Evolutionary conservation across 2,113 vertebrate genomes (phyloP), one percentile per base, ranked within the genome.

Genomic region (Grantiella picta): DNA sequence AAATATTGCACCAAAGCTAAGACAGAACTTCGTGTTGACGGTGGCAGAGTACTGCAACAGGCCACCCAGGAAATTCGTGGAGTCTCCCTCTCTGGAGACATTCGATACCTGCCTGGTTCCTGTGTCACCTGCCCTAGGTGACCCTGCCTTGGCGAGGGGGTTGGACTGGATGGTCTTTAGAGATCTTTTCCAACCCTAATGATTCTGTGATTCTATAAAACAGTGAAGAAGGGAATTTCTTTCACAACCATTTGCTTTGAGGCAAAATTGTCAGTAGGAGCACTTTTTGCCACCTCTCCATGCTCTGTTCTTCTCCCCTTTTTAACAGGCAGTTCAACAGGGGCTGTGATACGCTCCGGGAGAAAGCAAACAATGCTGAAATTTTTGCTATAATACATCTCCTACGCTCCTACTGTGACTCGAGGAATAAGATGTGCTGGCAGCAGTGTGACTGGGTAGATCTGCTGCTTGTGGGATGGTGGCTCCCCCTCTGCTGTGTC

Each of bases 111-210:
- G 18, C 33, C 36, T 44, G 45, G 16, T 44, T 83, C 33, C 80
- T 44, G 10, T 61, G 66, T 52, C 31, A 21, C 8, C 33, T 68
- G 44, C 53, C 31, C 45, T 52, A 54, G 21, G 11, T 68, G 21
- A 33, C 22, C 25, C 63, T 59, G 22, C 14, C 44, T 25, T 68
- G 71, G 61, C 0, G 0, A 9, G 21, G 14, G 4, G 0, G 7
- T 35, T 36, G 20, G 36, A 25, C 44, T 86, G 35, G 11, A 18
- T 33, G 11, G 18, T 59, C 44, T 52, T 25, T 31, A 68, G 36
- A 31, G 59, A 22, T 36, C 9, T 9, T 27, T 68, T 77, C 27
- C 61, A 68, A 8, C 14, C 6, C 45, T 60, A 3, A 28, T 42
- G 25, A 40, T 40, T 47, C 33, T 35, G 65, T 68, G 44, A 35